Evolutionary conservation across 1,140 invertebrate species (phyloP), one percentile per base, ranked within the genome.

Genomic region (Drosophila sucinea): DNA sequence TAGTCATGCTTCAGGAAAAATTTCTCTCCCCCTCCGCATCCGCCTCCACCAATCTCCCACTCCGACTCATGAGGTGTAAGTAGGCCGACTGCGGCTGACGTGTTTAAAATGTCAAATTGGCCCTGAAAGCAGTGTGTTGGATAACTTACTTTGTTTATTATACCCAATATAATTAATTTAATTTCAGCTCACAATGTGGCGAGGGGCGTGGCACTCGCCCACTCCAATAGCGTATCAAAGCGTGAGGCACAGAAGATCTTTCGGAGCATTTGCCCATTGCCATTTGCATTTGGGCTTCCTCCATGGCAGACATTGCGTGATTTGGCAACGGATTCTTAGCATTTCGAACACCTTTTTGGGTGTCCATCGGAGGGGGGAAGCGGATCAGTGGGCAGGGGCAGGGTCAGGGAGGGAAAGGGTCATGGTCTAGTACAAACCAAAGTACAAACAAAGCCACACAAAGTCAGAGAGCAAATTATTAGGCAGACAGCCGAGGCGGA

Each of bases 401-500:
- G 25, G 38, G 11, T 44, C 29, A 17, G 8, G 23, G 10, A 7
- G 32, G 7, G 27, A 32, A 41, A 25, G 25, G 58, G 60, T 30
- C 60, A 60, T 67, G 66, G 51, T 65, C 25, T 55, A 56, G 75
- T 60, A 44, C 60, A 70, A 44, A 60, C 40, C 78, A 76, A 80
- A 80, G 67, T 81, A 81, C 77, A 81, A 81, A 70, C 82, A 86
- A 81, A 86, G 82, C 78, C 82, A 86, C 82, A 86, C 82, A 86
- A 79, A 86, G 44, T 67, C 79, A 77, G 67, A 74, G 84, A 83
- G 83, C 79, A 87, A 87, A 87, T 87, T 87, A 87, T 87, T 87
- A 81, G 70, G 68, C 83, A 87, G 79, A 67, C 83, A 62, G 83
- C 51, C 25, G 67, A 41, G 67, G 60, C 67, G 69, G 77, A 60